A percentile compares a stretch with the other conserved stretches of the same genome.
phyloP scores from a whole-genome alignment of 2,113 vertebrate genomes.

The Xiphophorus maculatus region DNA sequence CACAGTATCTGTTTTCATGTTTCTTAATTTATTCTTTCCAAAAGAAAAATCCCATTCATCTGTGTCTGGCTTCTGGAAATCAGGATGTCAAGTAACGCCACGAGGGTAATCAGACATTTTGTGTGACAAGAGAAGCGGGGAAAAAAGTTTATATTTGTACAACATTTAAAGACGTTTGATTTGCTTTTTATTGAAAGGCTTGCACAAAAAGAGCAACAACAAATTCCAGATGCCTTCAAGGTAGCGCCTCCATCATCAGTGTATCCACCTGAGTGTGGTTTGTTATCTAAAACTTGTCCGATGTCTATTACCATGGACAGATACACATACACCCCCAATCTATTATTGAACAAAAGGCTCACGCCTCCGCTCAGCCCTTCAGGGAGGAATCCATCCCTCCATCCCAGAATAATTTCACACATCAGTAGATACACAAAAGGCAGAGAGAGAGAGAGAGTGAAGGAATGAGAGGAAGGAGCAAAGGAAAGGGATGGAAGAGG shows the following conservation, averaged over 20 bases:
- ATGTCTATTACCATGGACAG: conserved; percentile 78
- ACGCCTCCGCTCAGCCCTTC: conserved; percentile 77
- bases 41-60: conserved; percentile 25
- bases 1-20: conserved; percentile 13
- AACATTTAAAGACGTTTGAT: conserved; percentile 47
- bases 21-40: conserved; percentile 27
- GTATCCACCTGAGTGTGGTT: conserved; percentile 70
- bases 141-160: conserved; percentile 42
- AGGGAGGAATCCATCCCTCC: conserved; percentile 83
- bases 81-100: conserved; percentile 35
- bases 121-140: conserved; percentile 24
- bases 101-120: conserved; percentile 39
- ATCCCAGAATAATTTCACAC: conserved; percentile 84
- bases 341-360: conserved; percentile 80
- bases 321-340: conserved; percentile 79
- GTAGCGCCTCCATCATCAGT: conserved; percentile 52
- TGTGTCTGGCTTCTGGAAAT: conserved; percentile 36
- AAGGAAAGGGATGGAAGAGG: conserved; percentile 30
- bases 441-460: conserved; percentile 40
- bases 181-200: conserved; percentile 33
- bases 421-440: conserved; percentile 78
- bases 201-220: conserved; percentile 41
- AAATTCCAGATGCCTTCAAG: conserved; percentile 48
- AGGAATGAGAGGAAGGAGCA: conserved; percentile 29
- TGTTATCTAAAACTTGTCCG: conserved; percentile 77